Evolutionary conservation across 2,888 invertebrate genomes (phyloP).

Genomic region (Apeira syringaria): DNA sequence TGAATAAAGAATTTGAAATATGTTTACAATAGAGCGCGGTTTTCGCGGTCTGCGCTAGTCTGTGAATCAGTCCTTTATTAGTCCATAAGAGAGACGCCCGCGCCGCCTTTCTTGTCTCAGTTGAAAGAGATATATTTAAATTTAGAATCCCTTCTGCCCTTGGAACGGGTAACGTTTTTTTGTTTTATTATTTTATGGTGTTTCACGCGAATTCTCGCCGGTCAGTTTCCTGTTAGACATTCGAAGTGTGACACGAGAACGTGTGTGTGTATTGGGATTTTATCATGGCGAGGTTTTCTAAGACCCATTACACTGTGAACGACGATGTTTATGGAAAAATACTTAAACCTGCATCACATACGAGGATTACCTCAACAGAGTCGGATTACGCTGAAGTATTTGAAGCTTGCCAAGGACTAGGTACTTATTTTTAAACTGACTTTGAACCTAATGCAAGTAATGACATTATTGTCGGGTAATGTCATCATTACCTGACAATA

Average conservation of each 20-base stretch:
- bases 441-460: no score
- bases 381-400: slow-evolving; percentile 68
- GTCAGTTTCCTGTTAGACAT: slow-evolving; percentile 55
- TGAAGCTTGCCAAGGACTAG: slow-evolving; percentile 70
- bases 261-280: slow-evolving; percentile 25
- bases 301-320: slow-evolving; percentile 71
- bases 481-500: no score
- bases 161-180: slow-evolving; percentile 46
- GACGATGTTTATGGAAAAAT: slow-evolving; percentile 76
- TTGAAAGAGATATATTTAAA: slow-evolving; percentile 72
- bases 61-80: slow-evolving; percentile 79
- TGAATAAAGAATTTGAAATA: slow-evolving; percentile 45
- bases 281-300: slow-evolving; percentile 50
- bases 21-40: slow-evolving; percentile 63
- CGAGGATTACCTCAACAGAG: slow-evolving; percentile 44
- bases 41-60: slow-evolving; percentile 68
- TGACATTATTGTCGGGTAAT: no score
- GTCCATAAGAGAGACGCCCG: slow-evolving; percentile 77
- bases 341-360: slow-evolving; percentile 55
- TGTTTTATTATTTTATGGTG: slow-evolving; percentile 47
- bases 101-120: slow-evolving; percentile 59
- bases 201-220: slow-evolving; percentile 50
- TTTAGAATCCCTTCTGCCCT: slow-evolving; percentile 72
- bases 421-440: slow-evolving; percentile 52
- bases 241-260: slow-evolving; percentile 30